phyloP scores from a whole-genome alignment of 2,113 vertebrate species.

The Hemiscyllium ocellatum region DNA sequence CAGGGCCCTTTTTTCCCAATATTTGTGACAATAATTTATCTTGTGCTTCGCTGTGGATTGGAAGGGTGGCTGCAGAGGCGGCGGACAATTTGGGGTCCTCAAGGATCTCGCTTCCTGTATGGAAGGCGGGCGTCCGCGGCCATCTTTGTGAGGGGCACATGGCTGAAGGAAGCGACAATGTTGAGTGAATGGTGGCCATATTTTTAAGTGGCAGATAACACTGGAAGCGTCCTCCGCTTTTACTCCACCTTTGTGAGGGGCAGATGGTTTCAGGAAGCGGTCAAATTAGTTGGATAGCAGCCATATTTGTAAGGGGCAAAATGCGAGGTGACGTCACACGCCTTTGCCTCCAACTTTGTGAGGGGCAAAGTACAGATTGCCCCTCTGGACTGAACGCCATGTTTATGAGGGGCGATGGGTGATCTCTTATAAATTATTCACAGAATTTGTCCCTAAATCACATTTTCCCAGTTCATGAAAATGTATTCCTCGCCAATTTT shows the following conservation, averaged over 20 bases:
- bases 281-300: neutral
- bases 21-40: too few relatives aligned
- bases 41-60: neutral
- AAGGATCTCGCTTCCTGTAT: slow-evolving; percentile 37
- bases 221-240: neutral
- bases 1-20: neutral
- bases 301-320: neutral
- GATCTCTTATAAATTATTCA: neutral
- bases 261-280: neutral
- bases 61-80: neutral
- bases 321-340: neutral
- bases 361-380: neutral
- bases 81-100: neutral
- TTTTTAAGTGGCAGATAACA: neutral
- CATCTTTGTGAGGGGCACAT: neutral
- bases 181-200: neutral
- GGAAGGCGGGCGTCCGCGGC: neutral
- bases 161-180: neutral
- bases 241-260: neutral
- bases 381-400: neutral
- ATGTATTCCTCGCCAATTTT: too few relatives aligned
- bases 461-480: neutral
- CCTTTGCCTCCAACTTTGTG: neutral
- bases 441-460: neutral
- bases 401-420: neutral